A percentile compares a stretch with the other conserved stretches of the same genome.
These are phyloP conservation scores for Parnassius orleans DNA, from an alignment of 2,888 invertebrate species.

Conservation along the genomic window DNA sequence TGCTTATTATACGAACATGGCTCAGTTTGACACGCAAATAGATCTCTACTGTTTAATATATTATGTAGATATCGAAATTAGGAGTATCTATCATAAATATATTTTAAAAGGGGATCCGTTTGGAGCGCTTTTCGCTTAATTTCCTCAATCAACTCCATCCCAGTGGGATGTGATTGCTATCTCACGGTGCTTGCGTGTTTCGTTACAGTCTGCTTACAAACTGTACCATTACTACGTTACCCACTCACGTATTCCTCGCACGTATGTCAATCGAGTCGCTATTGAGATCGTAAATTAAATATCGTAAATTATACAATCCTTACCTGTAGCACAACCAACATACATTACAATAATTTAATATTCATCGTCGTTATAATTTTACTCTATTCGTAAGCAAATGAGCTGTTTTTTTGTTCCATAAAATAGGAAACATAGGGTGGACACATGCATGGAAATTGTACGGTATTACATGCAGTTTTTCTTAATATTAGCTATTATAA, in stretches of 20 bases:
- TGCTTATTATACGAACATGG: too few relatives aligned
- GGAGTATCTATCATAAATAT: neutral
- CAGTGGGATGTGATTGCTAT: slow-evolving; percentile 51
- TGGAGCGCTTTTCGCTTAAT: slow-evolving; percentile 22
- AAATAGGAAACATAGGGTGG: neutral
- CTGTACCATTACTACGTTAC: slow-evolving; percentile 31
- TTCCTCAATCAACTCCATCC: slow-evolving; percentile 39
- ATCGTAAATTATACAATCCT: slow-evolving; percentile 19
- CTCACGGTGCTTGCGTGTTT: slow-evolving; percentile 62
- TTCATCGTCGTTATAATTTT: neutral
- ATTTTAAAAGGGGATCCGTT: slow-evolving; percentile 14
- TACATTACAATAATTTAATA: slow-evolving; percentile 12
- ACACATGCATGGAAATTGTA: neutral
- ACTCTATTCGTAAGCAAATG: slow-evolving; percentile 1
- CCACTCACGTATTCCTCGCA: slow-evolving; percentile 10
- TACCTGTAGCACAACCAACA: slow-evolving; percentile 9
- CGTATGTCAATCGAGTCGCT: slow-evolving; percentile 19
- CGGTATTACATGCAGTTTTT: too few relatives aligned
- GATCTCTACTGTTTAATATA: too few relatives aligned
- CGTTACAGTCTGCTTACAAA: slow-evolving; percentile 45
- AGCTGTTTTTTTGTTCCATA: neutral
- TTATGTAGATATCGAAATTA: too few relatives aligned
- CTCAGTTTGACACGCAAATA: too few relatives aligned
- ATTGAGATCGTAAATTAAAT: slow-evolving; percentile 20
- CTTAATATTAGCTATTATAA: too few relatives aligned